These are phyloP conservation scores for Zootermopsis nevadensis DNA, from an alignment of 2,888 invertebrate species.

Conservation along the genomic window DNA sequence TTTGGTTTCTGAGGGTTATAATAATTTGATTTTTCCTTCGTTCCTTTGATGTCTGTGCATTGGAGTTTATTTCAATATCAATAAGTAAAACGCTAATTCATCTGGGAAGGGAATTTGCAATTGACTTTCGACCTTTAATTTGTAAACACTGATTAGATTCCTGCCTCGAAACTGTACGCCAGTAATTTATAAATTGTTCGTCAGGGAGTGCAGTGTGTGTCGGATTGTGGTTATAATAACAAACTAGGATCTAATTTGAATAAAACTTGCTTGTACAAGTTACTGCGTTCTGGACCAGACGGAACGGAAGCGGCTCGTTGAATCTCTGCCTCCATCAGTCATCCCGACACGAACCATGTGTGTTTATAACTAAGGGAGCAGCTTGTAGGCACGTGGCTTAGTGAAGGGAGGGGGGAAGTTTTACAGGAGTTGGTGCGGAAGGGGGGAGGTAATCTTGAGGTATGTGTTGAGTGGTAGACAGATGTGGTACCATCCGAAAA, in stretches of 20 bases:
- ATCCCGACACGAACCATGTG: constrained; percentile 6
- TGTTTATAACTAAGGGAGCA: constrained; percentile 7
- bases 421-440: not conserved
- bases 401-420: not conserved
- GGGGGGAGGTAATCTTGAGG: too few relatives aligned
- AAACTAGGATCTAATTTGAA: not conserved
- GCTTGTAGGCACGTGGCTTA: not conserved
- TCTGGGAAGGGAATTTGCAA: not conserved
- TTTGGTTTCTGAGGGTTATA: too few relatives aligned
- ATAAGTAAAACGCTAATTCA: too few relatives aligned
- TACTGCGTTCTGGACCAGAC: not conserved
- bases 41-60: too few relatives aligned
- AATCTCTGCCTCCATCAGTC: not conserved
- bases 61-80: too few relatives aligned
- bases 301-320: constrained; percentile 3
- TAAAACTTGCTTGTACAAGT: not conserved
- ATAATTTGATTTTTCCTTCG: too few relatives aligned
- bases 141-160: not conserved
- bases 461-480: too few relatives aligned
- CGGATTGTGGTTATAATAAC: too few relatives aligned
- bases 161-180: not conserved
- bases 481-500: too few relatives aligned
- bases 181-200: not conserved
- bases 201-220: not conserved
- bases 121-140: not conserved